Base-by-base conservation (phyloP, 2,888 invertebrate species). In the Noctua comes region DNA sequence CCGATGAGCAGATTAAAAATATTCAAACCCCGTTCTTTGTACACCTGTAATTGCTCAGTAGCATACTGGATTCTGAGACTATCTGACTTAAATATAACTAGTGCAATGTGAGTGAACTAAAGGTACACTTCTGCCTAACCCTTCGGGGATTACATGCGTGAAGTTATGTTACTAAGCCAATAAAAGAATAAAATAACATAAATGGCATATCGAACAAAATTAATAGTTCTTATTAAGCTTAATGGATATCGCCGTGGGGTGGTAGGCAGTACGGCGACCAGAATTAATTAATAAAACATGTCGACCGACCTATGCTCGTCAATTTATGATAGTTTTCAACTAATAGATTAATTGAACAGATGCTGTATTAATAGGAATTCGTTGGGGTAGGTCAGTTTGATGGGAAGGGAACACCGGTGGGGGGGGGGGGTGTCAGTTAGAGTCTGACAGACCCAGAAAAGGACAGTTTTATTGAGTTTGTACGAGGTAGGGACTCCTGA, bases 221-320 rank as follows among this genome's bases (percentile, higher is more conserved):
- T 82, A 86, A 82, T 80, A 43, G 79, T 0, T 65, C 24, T 48
- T 64, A 84, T 73, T 74, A 74, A 64, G 27, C 46, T 79, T 80
- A 82, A 82, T 86, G 43, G 82, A 76, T 75, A 79, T 73, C 87
- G 8, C 80, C n/a, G 64, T 31, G 74, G 88, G 88, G 80, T 48
- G 5, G 72, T 57, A 46, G 4, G 65, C 62, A 51, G 21, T 31
- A 69, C 51, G 64, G 59, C 57, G 18, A 65, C 46, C 10, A 8
- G 16, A 77, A 86, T 78, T 68, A 79, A 80, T 46, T 54, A 54
- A 54, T 73, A 79, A 82, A 84, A 79, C 69, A 77, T 84, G 88
- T 73, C 77, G 71, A 65, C 64, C n/a, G 40, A 27, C 31, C 57
- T 62, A 36, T 27, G 51, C 64, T 46, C 66, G 43, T 68, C 57